Percentiles rank a stretch among this genome's conserved stretches.
phyloP scores from a whole-genome alignment of 2,888 invertebrate genomes.

The Nipponacmea schrenckii region DNA sequence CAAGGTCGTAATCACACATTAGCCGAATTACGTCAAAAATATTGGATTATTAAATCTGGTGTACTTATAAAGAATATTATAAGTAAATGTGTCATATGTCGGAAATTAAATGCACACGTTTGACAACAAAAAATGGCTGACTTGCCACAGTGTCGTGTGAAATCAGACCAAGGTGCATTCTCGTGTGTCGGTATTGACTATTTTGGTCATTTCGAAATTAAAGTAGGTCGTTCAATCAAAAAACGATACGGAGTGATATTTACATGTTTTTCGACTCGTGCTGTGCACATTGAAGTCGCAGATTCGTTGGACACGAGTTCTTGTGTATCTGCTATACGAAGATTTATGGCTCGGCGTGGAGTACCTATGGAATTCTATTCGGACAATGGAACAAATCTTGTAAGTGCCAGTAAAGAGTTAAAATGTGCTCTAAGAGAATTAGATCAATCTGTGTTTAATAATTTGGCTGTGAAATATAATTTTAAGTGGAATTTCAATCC shows the following conservation, averaged over 20 bases:
- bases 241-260: conserved; percentile 33
- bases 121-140: conserved; percentile 6
- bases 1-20: too few relatives aligned
- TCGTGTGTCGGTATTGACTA: too few relatives aligned
- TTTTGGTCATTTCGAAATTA: conserved; percentile 25
- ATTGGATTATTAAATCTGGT: conserved; percentile 11
- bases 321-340: conserved; percentile 23
- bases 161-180: too few relatives aligned
- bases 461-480: conserved; percentile 17
- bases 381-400: conserved; percentile 31
- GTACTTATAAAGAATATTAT: background rate
- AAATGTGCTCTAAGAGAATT: conserved; percentile 21
- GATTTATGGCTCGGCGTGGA: conserved; percentile 25
- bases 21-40: too few relatives aligned
- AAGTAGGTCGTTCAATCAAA: conserved; percentile 16
- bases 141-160: too few relatives aligned
- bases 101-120: background rate
- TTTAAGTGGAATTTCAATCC: conserved; percentile 33
- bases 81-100: conserved; percentile 3
- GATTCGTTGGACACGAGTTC: conserved; percentile 22
- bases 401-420: conserved; percentile 29
- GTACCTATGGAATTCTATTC: conserved; percentile 6
- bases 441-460: conserved; percentile 22
- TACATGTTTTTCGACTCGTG: conserved; percentile 25
- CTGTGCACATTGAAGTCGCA: conserved; percentile 27